Evolutionary conservation across 2,888 invertebrate genomes (phyloP).

Genomic region (Blera fallax): DNA sequence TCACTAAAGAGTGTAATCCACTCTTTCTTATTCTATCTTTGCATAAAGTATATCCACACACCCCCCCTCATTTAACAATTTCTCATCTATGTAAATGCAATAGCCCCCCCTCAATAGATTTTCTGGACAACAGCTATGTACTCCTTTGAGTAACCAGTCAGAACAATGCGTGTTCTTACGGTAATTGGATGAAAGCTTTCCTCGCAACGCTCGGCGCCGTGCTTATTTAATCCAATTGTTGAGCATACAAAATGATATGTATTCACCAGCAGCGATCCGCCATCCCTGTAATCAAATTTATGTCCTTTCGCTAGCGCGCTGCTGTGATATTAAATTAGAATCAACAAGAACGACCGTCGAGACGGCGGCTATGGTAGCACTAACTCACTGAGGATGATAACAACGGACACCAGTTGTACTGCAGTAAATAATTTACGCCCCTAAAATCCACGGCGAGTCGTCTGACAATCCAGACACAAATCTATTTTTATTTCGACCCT

Average conservation of each 20-base stretch:
- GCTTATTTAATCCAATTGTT: constrained; percentile 62
- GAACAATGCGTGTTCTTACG: constrained; percentile 12
- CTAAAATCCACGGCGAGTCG: constrained; percentile 25
- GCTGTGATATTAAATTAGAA: constrained; percentile 61
- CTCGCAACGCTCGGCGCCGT: not conserved
- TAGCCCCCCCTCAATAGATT: not conserved
- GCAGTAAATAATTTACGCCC: constrained; percentile 60
- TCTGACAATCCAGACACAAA: constrained; percentile 38
- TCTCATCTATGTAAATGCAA: not conserved
- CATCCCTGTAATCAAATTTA: constrained; percentile 57
- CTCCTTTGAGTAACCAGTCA: not conserved
- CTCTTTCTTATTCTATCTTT: not conserved
- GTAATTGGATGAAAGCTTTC: constrained; percentile 41
- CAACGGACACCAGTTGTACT: constrained; percentile 39
- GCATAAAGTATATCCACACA: not conserved
- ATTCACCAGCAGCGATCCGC: constrained; percentile 32
- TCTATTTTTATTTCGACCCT: constrained; percentile 37
- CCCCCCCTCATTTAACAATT: not conserved
- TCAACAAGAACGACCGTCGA: constrained; percentile 46
- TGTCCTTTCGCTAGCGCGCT: constrained; percentile 34
- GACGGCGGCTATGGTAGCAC: not conserved
- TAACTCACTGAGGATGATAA: not conserved
- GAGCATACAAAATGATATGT: constrained; percentile 53
- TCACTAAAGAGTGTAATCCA: not conserved
- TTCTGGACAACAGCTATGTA: not conserved